Conservation (phyloP, 2,797 vertebrate genomes). For the Chelmon rostratus region DNA sequence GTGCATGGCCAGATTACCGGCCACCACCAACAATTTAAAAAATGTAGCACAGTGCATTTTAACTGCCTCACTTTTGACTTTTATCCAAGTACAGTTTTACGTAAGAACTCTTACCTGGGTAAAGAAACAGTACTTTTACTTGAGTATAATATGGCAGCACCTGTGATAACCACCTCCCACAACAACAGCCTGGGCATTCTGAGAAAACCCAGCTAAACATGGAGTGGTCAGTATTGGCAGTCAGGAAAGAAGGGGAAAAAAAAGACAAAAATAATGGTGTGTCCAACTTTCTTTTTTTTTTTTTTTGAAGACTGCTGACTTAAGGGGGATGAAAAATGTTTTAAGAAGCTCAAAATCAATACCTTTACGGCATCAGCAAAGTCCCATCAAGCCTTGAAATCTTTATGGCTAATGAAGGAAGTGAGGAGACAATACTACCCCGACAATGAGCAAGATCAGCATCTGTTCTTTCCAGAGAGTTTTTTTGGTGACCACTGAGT, state of each 20-base stretch:
- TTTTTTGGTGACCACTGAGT: background rate
- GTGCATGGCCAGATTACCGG: too few relatives aligned
- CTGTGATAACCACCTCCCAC: conserved; percentile 15
- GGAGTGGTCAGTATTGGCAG: background rate
- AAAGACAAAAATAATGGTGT: background rate
- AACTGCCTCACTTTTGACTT: too few relatives aligned
- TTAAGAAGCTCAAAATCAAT: background rate
- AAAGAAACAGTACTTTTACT: too few relatives aligned
- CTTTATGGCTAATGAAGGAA: background rate
- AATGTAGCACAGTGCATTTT: too few relatives aligned
- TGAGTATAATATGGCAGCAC: too few relatives aligned
- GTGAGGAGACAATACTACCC: too few relatives aligned
- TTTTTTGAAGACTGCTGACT: background rate
- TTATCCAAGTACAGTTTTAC: too few relatives aligned
- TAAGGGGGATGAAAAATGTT: background rate
- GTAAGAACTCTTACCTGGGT: too few relatives aligned
- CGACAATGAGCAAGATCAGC: background rate
- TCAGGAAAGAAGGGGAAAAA: too few relatives aligned
- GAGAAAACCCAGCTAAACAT: background rate
- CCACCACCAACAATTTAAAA: too few relatives aligned
- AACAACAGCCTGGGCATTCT: conserved; percentile 13
- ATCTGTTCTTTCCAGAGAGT: background rate
- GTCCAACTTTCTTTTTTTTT: background rate
- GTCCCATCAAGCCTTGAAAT: background rate
- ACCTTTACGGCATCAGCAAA: background rate